phyloP scores from a whole-genome alignment of 1,140 invertebrate genomes.

The Pseudomyrmex sp. region DNA sequence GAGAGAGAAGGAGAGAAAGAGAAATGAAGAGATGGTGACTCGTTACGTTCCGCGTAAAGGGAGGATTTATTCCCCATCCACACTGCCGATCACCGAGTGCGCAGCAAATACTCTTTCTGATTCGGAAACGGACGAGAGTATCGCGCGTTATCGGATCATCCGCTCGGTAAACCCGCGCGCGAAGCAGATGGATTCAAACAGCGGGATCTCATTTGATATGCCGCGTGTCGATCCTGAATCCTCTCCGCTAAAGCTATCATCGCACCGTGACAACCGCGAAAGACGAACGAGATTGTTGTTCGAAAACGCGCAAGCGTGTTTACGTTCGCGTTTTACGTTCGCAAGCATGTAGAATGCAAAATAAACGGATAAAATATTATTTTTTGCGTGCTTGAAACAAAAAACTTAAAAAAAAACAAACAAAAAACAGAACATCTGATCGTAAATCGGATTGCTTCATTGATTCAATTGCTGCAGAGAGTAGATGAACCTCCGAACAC shows the following conservation, averaged over 20 bases:
- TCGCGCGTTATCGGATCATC: constrained; percentile 11
- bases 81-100: not conserved
- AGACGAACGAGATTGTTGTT: not conserved
- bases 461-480: not conserved
- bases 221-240: not conserved
- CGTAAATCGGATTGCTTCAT: not conserved
- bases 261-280: not conserved
- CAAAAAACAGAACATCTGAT: not conserved
- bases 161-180: constrained; percentile 52
- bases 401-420: not conserved
- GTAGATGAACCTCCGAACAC: not conserved
- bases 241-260: constrained; percentile 8
- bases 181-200: constrained; percentile 11
- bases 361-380: not conserved
- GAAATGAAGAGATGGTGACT: constrained; percentile 6
- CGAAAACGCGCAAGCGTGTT: not conserved
- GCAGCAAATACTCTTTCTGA: constrained; percentile 38
- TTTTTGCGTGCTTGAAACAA: not conserved
- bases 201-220: constrained; percentile 20
- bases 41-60: not conserved
- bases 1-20: too few relatives aligned
- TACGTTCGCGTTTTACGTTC: not conserved
- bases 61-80: constrained; percentile 36
- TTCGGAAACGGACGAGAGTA: constrained; percentile 30
- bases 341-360: not conserved